These are phyloP conservation scores for Morone chrysops DNA, from an alignment of 2,113 vertebrate genomes.

Conservation along the genomic window DNA sequence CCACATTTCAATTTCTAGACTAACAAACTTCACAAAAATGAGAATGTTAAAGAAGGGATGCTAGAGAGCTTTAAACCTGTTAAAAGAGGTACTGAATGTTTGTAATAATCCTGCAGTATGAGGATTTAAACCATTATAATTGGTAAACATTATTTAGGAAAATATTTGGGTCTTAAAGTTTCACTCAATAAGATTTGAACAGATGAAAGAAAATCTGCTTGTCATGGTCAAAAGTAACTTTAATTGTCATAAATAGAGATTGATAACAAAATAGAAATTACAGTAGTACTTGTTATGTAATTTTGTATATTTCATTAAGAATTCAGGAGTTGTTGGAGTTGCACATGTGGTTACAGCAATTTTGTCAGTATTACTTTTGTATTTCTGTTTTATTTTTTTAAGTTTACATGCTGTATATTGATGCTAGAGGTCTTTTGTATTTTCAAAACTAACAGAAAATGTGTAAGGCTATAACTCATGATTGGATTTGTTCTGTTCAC, in stretches of 20 bases:
- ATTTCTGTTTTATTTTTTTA: conserved; percentile 46
- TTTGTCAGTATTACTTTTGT: conserved; percentile 73
- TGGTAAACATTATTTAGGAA: neutral
- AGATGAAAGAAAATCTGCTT: conserved; percentile 1
- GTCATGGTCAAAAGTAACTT: conserved; percentile 9
- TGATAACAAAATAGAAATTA: conserved; percentile 17
- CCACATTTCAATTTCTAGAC: conserved; percentile 1
- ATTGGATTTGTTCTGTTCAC: conserved; percentile 19
- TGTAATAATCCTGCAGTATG: neutral
- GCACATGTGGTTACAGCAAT: conserved; percentile 29
- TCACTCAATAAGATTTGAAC: neutral
- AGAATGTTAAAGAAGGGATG: conserved; percentile 14
- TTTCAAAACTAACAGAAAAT: conserved; percentile 24
- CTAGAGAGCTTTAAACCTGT: conserved; percentile 14
- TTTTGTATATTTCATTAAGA: conserved; percentile 45
- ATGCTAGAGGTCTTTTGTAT: conserved; percentile 25
- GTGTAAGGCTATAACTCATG: conserved; percentile 12
- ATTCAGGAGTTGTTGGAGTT: conserved; percentile 32
- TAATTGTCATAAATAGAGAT: neutral
- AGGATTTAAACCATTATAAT: neutral
- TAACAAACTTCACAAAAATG: neutral
- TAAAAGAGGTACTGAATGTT: conserved; percentile 19
- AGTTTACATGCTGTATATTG: conserved; percentile 48
- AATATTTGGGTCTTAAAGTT: neutral
- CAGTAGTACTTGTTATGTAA: conserved; percentile 6